These are phyloP conservation scores for Steinernema khuongi DNA, from an alignment of 1,140 invertebrate species.

Conservation along the genomic window DNA sequence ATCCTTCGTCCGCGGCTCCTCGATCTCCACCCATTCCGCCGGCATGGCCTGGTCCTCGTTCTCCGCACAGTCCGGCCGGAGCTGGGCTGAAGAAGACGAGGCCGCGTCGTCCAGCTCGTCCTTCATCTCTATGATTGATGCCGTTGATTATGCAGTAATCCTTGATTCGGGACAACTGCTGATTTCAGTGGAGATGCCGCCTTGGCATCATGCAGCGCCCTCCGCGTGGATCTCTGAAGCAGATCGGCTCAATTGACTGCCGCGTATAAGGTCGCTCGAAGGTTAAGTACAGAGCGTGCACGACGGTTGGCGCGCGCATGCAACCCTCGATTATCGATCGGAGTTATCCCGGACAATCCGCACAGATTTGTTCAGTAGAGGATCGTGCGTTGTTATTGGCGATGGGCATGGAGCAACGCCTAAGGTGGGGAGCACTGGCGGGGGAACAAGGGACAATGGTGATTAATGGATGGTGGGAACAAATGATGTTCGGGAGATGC, in stretches of 20 bases:
- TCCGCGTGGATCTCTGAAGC: not conserved
- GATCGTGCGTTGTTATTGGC: no score
- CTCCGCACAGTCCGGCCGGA: not conserved
- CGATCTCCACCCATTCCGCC: slow-evolving; percentile 96
- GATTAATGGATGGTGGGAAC: no score
- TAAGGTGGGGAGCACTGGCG: no score
- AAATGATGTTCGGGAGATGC: no score
- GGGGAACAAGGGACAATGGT: no score
- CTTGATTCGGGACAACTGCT: not conserved
- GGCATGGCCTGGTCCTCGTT: not conserved
- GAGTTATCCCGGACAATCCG: not conserved
- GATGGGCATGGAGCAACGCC: no score
- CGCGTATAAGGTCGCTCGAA: not conserved
- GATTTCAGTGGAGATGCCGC: not conserved
- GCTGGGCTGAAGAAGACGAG: not conserved
- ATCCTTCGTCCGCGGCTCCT: slow-evolving; percentile 91
- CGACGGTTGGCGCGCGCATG: slow-evolving; percentile 1
- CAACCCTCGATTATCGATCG: slow-evolving; percentile 13
- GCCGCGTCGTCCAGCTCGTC: not conserved
- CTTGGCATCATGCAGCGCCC: not conserved
- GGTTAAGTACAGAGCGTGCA: slow-evolving; percentile 11
- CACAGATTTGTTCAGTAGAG: not conserved
- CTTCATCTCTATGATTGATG: slow-evolving; percentile 13
- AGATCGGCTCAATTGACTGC: not conserved
- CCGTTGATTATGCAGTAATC: not conserved